phyloP scores from a whole-genome alignment of 2,797 vertebrate genomes.

The Pseudomugil tenellus region DNA sequence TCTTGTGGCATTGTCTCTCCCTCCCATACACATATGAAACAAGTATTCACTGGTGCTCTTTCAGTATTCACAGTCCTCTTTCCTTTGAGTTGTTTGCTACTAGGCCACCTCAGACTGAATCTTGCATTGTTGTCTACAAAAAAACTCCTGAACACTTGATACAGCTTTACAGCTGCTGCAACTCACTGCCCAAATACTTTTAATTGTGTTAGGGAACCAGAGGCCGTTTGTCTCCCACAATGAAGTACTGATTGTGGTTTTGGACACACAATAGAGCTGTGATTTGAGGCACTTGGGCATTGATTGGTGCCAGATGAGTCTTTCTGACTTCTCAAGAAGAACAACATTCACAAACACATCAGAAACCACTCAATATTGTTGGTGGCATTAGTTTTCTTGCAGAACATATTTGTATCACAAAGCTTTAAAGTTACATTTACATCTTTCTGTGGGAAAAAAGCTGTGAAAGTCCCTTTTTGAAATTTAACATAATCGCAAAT shows the following conservation, averaged over 20 bases:
- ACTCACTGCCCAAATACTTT: constrained; percentile 44
- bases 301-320: constrained; percentile 62
- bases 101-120: constrained; percentile 38
- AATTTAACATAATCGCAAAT: neutral
- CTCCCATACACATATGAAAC: neutral
- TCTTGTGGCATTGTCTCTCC: neutral
- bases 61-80: constrained; percentile 10
- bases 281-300: constrained; percentile 60
- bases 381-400: constrained; percentile 23
- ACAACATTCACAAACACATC: constrained; percentile 45
- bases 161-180: constrained; percentile 13
- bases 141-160: constrained; percentile 25
- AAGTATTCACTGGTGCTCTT: neutral
- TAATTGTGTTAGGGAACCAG: constrained; percentile 52
- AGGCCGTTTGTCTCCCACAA: constrained; percentile 57
- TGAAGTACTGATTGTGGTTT: constrained; percentile 73
- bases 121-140: constrained; percentile 23
- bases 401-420: neutral
- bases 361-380: constrained; percentile 31
- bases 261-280: constrained; percentile 66
- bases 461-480: neutral
- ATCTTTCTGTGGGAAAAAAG: neutral
- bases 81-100: constrained; percentile 18
- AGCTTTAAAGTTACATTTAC: neutral
- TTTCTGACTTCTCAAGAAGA: constrained; percentile 47